phyloP scores from a whole-genome alignment of 2,797 vertebrate genomes.

The Tokudaia muenninki region DNA sequence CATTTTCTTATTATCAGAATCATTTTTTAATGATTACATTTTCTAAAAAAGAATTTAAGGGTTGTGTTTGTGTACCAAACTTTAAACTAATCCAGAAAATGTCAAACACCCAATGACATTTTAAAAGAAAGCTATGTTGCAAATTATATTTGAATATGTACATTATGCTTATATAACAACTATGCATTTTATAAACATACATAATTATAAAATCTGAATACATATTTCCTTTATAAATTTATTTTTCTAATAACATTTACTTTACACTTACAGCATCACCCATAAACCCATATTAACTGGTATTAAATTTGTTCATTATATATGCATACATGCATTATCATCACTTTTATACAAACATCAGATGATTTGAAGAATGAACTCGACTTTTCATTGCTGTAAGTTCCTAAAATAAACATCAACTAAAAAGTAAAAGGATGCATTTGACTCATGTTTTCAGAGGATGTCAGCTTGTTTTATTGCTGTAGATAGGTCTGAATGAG shows the following conservation, averaged over 20 bases:
- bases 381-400: background rate
- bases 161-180: background rate
- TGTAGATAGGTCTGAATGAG: background rate
- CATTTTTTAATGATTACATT: conserved; percentile 14
- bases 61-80: background rate
- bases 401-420: background rate
- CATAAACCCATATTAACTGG: background rate
- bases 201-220: no score
- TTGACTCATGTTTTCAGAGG: background rate
- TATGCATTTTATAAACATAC: background rate
- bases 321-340: background rate
- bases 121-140: background rate
- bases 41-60: conserved; percentile 74
- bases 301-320: background rate
- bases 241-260: background rate
- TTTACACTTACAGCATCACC: background rate
- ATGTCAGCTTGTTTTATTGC: no score
- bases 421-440: background rate
- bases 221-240: background rate
- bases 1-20: conserved; percentile 32
- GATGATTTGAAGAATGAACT: background rate
- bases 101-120: background rate
- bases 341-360: background rate
- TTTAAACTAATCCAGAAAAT: background rate
- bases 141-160: background rate